phyloP scores from a whole-genome alignment of 2,888 invertebrate genomes.

The Patella caerulea region DNA sequence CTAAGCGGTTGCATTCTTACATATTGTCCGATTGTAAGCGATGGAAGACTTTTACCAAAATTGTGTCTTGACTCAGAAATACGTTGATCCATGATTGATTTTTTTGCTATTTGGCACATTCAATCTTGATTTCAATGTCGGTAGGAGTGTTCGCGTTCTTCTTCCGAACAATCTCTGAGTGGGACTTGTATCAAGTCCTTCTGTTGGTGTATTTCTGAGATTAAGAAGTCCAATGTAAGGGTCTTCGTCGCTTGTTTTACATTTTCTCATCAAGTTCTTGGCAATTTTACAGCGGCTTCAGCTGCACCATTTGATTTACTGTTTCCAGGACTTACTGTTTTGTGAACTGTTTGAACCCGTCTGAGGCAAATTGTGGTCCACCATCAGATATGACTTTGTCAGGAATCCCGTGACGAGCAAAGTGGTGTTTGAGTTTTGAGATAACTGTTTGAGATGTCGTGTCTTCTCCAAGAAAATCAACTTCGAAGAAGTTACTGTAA shows the following conservation, averaged over 20 bases:
- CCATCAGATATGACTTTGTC: not conserved
- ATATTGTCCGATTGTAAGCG: not conserved
- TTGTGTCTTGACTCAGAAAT: not conserved
- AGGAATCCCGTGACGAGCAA: conserved; percentile 34
- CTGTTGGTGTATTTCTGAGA: conserved; percentile 21
- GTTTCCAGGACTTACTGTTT: conserved; percentile 14
- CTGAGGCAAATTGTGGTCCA: not conserved
- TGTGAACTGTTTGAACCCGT: conserved; percentile 12
- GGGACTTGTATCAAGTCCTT: conserved; percentile 20
- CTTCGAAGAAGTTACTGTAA: conserved; percentile 37
- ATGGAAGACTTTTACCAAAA: not conserved
- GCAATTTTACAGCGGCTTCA: conserved; percentile 21
- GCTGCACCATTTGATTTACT: conserved; percentile 14
- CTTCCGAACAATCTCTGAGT: conserved; percentile 19
- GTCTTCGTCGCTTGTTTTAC: conserved; percentile 18
- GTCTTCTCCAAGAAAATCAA: conserved; percentile 31
- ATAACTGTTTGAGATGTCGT: conserved; percentile 26
- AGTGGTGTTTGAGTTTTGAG: conserved; percentile 34
- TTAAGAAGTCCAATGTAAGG: conserved; percentile 31
- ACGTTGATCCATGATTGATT: not conserved
- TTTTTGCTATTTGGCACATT: not conserved
- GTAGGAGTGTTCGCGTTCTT: conserved; percentile 5
- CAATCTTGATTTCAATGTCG: not conserved
- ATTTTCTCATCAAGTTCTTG: not conserved
- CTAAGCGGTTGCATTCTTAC: conserved; percentile 12